Base-by-base conservation (phyloP, 2,113 vertebrate species). In the Grallaria varia region DNA sequence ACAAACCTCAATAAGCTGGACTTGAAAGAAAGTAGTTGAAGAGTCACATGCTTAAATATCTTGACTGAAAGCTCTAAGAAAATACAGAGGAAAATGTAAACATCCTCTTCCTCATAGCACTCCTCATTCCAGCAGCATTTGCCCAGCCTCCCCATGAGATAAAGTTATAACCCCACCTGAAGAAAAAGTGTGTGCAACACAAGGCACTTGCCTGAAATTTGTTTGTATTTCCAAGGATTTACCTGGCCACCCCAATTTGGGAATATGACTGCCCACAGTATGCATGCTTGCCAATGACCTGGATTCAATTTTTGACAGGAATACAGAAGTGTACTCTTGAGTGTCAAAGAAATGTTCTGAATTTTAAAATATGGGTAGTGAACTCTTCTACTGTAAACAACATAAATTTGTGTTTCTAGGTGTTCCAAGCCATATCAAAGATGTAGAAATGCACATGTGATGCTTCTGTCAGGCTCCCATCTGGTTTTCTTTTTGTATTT, bases 71-170 rank as follows among this genome's bases (percentile, higher is more conserved):
- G 27, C 63, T 85, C n/a, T 33, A 47, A 44, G 28, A 58, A 20
- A 91, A 74, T 31, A 44, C 55, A 80, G 47, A 22, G 59, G 42
- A 31, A 75, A 71, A 88, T 0, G 13, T 75, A 97, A 96, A 94
- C 79, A 94, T 95, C 90, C 94, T 79, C 52, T 93, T 95, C 92
- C 93, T 90, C 42, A 78, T 66, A 9, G 23, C 39, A 69, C 10
- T 62, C 78, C 66, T 82, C 22, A 69, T 79, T 76, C 25, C 75
- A 88, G 63, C 50, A 71, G 22, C 8, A 44, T 60, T 83, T 76
- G 28, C 49, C 56, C n/a, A 33, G 40, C 39, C 3, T 72, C 27
- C 64, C 33, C 49, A 45, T n/a, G 73, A 66, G 71, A 56, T 22
- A 69, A 88, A 87, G 44, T 55, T 55, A 15, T 53, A 62, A 53